Conservation (phyloP, 2,113 vertebrate genomes). For the Pachyramphus minor region DNA sequence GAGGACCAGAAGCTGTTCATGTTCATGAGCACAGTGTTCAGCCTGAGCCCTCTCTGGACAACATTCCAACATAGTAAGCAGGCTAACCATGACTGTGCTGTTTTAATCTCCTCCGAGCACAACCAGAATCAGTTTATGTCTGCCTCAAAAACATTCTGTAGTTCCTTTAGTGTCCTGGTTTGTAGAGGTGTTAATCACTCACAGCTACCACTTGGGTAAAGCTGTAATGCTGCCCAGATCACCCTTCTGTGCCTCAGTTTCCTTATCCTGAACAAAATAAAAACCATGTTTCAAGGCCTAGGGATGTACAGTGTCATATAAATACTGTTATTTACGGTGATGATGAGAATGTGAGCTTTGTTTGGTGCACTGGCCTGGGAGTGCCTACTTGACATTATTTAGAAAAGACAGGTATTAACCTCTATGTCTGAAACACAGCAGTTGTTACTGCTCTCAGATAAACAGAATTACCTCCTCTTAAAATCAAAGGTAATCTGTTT, state of each 20-base stretch:
- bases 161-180: neutral
- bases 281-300: neutral
- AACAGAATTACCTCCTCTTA: slow-evolving; percentile 19
- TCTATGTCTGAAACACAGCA: neutral
- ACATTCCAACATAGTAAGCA: neutral
- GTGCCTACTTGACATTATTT: neutral
- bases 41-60: neutral
- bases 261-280: neutral
- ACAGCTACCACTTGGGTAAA: neutral
- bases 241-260: slow-evolving; percentile 8
- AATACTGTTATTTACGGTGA: neutral
- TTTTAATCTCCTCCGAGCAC: neutral
- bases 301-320: neutral
- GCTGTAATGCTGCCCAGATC: neutral
- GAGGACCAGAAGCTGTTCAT: neutral
- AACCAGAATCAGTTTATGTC: neutral
- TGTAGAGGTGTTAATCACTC: neutral
- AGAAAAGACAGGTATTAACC: neutral
- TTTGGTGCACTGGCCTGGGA: neutral
- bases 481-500: slow-evolving; percentile 30
- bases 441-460: slow-evolving; percentile 16
- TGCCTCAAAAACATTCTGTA: neutral
- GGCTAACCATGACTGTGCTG: neutral
- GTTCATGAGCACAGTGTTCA: neutral
- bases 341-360: neutral